These are phyloP conservation scores for Eulimnadia texana DNA, from an alignment of 1,140 invertebrate genomes.

Conservation along the genomic window DNA sequence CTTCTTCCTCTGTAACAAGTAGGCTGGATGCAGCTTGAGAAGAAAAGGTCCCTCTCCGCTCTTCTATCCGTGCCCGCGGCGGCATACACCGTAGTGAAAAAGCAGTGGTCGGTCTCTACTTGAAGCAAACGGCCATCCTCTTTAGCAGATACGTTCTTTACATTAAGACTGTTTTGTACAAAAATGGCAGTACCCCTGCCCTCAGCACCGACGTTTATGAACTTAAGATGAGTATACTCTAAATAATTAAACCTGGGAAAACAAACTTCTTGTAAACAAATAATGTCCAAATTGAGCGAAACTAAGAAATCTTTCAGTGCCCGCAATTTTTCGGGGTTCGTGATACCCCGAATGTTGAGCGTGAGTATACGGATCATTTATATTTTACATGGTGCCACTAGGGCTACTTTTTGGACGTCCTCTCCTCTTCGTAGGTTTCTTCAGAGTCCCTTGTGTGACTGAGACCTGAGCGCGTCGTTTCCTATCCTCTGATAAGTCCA, in stretches of 20 bases:
- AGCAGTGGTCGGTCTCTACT: too few species aligned
- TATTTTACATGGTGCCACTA: neutral
- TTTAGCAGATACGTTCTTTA: neutral
- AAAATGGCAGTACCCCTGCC: neutral
- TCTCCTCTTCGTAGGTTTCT: neutral
- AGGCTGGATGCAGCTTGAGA: too few species aligned
- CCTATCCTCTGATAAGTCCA: neutral
- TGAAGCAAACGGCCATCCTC: neutral
- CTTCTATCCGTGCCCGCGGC: too few species aligned
- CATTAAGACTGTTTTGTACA: neutral
- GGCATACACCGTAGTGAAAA: too few species aligned
- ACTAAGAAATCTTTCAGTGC: neutral
- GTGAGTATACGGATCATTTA: neutral
- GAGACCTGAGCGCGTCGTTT: neutral
- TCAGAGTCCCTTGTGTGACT: neutral
- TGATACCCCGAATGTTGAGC: neutral
- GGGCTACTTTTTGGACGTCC: neutral
- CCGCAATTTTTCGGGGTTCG: neutral
- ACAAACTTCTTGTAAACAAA: neutral
- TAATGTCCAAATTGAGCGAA: neutral
- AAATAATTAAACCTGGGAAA: neutral
- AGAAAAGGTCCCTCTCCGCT: too few species aligned
- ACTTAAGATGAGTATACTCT: neutral
- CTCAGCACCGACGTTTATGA: neutral
- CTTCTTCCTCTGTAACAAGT: too few species aligned